Conservation (phyloP, 2,797 vertebrate species). For the Oophaga sylvatica region DNA sequence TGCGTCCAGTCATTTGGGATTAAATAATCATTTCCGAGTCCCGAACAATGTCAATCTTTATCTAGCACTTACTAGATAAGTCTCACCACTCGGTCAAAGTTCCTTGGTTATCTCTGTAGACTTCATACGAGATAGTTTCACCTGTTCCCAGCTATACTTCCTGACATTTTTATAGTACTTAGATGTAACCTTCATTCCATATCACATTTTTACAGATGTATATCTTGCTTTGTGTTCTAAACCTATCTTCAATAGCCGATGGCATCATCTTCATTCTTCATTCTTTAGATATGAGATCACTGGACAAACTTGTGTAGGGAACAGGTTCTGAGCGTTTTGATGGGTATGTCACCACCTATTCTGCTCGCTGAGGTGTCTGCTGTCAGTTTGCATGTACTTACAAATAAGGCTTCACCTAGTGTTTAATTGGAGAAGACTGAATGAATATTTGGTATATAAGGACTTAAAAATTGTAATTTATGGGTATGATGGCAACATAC, state of each 20-base stretch:
- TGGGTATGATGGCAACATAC: too few species aligned
- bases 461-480: not conserved
- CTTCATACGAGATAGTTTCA: not conserved
- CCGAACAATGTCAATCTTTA: not conserved
- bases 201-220: not conserved
- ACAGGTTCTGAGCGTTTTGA: not conserved
- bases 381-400: not conserved
- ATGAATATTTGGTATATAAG: not conserved
- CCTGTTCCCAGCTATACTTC: conserved; percentile 14
- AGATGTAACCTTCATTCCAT: not conserved
- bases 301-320: not conserved
- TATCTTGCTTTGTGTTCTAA: not conserved
- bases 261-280: conserved; percentile 1
- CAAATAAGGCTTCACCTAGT: not conserved
- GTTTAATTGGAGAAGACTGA: not conserved
- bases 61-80: not conserved
- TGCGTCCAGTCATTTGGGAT: not conserved
- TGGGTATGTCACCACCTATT: not conserved
- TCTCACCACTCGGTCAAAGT: not conserved
- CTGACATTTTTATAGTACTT: not conserved
- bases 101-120: not conserved
- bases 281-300: not conserved
- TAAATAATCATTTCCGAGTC: too few species aligned
- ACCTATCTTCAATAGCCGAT: not conserved
- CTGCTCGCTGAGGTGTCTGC: not conserved